Evolutionary conservation across 2,888 invertebrate genomes (phyloP), one percentile per base, ranked within the genome.

Genomic region (Drosophila mulleri): DNA sequence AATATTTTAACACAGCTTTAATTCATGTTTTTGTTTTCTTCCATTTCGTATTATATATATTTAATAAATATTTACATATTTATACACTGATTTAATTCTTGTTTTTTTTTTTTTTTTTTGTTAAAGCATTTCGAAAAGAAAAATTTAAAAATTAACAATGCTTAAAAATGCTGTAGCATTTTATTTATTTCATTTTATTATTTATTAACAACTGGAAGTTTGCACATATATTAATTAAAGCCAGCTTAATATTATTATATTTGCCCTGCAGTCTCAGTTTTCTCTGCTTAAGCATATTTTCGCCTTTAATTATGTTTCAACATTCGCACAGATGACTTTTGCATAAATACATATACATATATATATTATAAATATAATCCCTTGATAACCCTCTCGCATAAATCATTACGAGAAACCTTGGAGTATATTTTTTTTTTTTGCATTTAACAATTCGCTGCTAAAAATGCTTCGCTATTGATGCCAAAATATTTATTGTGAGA

Each of bases 401-500:
- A 41, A 67, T 66, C 53, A 18, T 53, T 47, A 26, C 26, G 37
- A 12, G 12, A 29, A 47, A 56, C n/a, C 44, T 45, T 26, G 12
- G 18, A 9, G 12, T 18, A 9, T 23, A 12, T n/a, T 67, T 11
- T 16, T 8, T 52, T n/a, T 67, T 11, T 16, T 8, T 52, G 41
- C 44, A 41, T 26, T 67, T 32, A 68, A 58, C 50, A 44, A 62
- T 29, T 67, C 29, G 67, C 78, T 78, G 75, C 88, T 83, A 80
- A 88, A 83, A 75, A 60, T 35, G 32, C 75, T 52, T 47, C 54
- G 69, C 76, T 66, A 87, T 89, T 87, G 89, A 84, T 79, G 89
- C 66, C 76, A 56, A 73, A 60, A 80, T 88, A 59, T 60, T 68
- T 83, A 89, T 84, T 81, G 72, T 79, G 65, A 72, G 64, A 70